Evolutionary conservation across 2,888 invertebrate genomes (phyloP).

Genomic region (Sinohyriopsis cumingii): DNA sequence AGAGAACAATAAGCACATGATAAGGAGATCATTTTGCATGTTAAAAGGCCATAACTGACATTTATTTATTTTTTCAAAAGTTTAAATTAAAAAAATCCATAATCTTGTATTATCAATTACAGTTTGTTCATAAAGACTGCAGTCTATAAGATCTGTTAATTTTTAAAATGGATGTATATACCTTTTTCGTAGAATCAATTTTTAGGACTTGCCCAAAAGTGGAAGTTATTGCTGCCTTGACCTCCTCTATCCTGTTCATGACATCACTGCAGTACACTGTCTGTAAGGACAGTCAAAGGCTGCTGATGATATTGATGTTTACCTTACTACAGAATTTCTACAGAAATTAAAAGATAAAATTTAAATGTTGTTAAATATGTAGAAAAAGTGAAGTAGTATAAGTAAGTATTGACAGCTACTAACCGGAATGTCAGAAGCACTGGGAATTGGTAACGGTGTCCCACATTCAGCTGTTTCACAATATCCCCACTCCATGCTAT

Average conservation of each 20-base stretch:
- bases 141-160: not conserved
- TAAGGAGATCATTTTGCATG: too few species aligned
- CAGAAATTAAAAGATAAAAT: too few species aligned
- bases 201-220: conserved; percentile 40
- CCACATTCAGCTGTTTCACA: conserved; percentile 31
- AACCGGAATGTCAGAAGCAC: conserved; percentile 24
- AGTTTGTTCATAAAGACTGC: too few species aligned
- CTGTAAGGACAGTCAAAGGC: not conserved
- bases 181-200: conserved; percentile 51
- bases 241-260: conserved; percentile 28
- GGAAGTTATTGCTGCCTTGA: conserved; percentile 44
- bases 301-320: not conserved
- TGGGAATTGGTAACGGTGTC: conserved; percentile 30
- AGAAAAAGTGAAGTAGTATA: not conserved
- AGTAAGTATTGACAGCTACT: not conserved
- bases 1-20: too few species aligned
- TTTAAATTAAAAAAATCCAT: too few species aligned
- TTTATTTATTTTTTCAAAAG: too few species aligned
- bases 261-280: conserved; percentile 36
- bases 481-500: conserved; percentile 22
- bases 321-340: too few species aligned
- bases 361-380: too few species aligned
- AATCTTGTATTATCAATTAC: too few species aligned
- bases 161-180: conserved; percentile 1
- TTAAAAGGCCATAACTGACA: too few species aligned